Evolutionary conservation across 2,888 invertebrate species (phyloP).

Genomic region (Synanthedon andrenaeformis): DNA sequence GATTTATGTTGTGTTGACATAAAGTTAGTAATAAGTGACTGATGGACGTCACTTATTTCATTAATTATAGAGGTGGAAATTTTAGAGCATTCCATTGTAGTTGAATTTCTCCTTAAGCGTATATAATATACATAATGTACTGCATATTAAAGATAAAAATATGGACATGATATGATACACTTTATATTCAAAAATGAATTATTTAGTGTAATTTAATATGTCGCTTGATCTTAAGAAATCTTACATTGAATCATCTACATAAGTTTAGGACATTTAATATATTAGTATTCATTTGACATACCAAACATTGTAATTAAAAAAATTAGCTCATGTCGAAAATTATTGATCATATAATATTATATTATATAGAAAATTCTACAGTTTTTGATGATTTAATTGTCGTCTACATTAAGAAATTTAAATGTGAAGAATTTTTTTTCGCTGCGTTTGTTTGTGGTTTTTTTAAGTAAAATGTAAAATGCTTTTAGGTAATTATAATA

Average conservation of each 20-base stretch:
- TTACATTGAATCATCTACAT: conserved; percentile 23
- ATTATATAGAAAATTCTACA: conserved; percentile 22
- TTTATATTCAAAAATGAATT: conserved; percentile 32
- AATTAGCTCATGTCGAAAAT: conserved; percentile 10
- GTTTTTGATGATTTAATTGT: conserved; percentile 34
- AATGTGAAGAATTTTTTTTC: conserved; percentile 15
- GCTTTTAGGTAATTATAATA: conserved; percentile 24
- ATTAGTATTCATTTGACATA: conserved; percentile 12
- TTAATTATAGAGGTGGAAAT: conserved; percentile 28
- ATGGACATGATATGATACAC: conserved; percentile 13
- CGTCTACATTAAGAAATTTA: conserved; percentile 10
- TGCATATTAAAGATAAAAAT: not conserved
- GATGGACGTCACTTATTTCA: conserved; percentile 8
- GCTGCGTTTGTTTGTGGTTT: conserved; percentile 24
- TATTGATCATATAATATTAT: conserved; percentile 14
- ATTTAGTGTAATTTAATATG: conserved; percentile 35
- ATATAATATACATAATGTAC: conserved; percentile 2
- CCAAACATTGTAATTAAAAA: not conserved
- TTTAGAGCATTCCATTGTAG: conserved; percentile 52
- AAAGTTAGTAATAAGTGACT: conserved; percentile 30
- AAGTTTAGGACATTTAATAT: conserved; percentile 20
- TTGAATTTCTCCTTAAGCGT: conserved; percentile 27
- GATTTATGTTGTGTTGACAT: conserved; percentile 26
- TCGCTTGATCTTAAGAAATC: conserved; percentile 31
- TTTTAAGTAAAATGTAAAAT: conserved; percentile 15